Evolutionary conservation across 2,113 vertebrate species (phyloP).

Genomic region (Brachyhypopomus gauderio): DNA sequence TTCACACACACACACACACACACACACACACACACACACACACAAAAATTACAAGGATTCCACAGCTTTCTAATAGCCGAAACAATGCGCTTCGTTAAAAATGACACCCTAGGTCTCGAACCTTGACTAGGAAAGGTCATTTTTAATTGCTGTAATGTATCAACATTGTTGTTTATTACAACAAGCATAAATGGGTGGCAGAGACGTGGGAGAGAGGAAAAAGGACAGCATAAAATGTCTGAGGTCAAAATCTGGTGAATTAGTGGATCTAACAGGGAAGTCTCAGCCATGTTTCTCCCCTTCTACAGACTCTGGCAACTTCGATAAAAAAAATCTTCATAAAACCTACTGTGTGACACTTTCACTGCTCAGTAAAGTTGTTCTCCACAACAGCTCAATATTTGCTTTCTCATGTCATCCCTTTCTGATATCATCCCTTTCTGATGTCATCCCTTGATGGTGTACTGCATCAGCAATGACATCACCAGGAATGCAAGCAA

Average conservation of each 20-base stretch:
- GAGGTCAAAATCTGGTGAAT: no score
- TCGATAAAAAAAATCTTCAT: not conserved
- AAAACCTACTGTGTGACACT: no score
- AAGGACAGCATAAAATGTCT: not conserved
- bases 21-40: no score
- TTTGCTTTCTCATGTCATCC: not conserved
- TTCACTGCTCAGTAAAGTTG: no score
- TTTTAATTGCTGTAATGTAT: conserved; percentile 19
- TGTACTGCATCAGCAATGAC: no score
- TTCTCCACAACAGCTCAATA: not conserved
- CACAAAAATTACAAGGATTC: not conserved
- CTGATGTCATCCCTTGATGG: no score
- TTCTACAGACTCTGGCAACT: not conserved
- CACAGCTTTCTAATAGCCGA: not conserved
- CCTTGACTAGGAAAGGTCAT: conserved; percentile 12
- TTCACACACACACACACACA: not conserved
- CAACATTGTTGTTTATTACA: conserved; percentile 2
- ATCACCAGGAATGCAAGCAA: no score
- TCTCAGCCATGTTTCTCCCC: not conserved
- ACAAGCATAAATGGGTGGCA: not conserved
- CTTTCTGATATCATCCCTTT: no score
- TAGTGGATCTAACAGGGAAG: not conserved
- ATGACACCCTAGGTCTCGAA: conserved; percentile 3
- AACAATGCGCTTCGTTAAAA: conserved; percentile 9
- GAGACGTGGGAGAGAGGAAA: not conserved